A percentile compares a stretch with the other conserved stretches of the same genome.
phyloP scores from a whole-genome alignment of 1,140 invertebrate species.

The Caerostris extrusa region DNA sequence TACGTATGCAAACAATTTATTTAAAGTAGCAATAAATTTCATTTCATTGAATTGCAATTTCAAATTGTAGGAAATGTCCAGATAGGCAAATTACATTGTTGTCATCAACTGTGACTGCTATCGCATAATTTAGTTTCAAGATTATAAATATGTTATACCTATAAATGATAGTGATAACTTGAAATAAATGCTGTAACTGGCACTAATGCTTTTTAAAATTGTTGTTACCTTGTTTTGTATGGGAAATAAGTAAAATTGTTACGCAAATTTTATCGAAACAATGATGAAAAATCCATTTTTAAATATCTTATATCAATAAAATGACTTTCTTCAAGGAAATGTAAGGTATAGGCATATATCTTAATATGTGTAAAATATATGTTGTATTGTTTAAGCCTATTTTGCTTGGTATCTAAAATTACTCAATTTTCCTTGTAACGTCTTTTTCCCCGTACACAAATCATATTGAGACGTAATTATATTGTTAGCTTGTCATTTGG shows the following conservation, averaged over 20 bases:
- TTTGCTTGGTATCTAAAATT: constrained; percentile 1
- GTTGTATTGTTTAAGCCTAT: not conserved
- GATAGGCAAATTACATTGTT: no score
- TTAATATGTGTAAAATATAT: not conserved
- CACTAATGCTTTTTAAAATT: not conserved
- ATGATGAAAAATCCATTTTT: not conserved
- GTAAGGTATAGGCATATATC: not conserved
- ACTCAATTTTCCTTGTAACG: not conserved
- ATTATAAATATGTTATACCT: not conserved
- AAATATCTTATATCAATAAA: not conserved
- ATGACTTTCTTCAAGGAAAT: not conserved
- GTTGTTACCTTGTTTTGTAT: not conserved
- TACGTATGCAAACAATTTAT: no score
- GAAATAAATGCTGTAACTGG: not conserved
- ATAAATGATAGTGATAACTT: not conserved
- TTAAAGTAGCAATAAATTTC: no score
- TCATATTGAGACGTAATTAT: not conserved
- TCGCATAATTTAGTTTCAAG: not conserved
- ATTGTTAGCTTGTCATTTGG: not conserved
- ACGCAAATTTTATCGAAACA: not conserved
- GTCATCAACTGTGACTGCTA: not conserved
- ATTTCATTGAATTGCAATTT: no score
- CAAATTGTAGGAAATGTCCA: no score
- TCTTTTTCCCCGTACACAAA: not conserved
- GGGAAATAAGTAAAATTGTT: not conserved